phyloP scores from a whole-genome alignment of 2,888 invertebrate species.

The Rhagonycha fulva region DNA sequence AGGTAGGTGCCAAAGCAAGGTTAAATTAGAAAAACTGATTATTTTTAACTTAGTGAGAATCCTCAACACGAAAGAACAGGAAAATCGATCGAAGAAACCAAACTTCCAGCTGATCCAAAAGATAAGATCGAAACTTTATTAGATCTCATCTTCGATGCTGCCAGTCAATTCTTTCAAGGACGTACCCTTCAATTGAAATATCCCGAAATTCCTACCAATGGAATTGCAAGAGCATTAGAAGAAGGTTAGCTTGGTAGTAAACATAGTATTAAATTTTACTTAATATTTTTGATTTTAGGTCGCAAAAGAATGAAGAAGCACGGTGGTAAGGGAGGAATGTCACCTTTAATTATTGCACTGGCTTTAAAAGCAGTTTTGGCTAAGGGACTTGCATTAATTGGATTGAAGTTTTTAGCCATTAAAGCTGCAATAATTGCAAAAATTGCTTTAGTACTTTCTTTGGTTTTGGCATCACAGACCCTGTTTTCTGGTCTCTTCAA shows the following conservation, averaged over 20 bases:
- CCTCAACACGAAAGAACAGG: constrained; percentile 25
- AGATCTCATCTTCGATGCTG: constrained; percentile 62
- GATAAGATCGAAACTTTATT: constrained; percentile 60
- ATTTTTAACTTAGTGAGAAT: constrained; percentile 31
- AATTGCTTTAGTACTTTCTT: constrained; percentile 74
- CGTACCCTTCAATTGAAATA: constrained; percentile 73
- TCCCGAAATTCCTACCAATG: constrained; percentile 66
- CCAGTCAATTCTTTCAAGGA: constrained; percentile 61
- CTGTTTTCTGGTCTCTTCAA: constrained; percentile 6
- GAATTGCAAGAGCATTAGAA: constrained; percentile 72
- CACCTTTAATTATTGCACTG: constrained; percentile 69
- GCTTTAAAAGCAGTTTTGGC: constrained; percentile 75
- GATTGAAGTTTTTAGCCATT: constrained; percentile 71
- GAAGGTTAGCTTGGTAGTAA: constrained; percentile 64
- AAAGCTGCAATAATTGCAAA: constrained; percentile 81
- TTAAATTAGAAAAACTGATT: neutral
- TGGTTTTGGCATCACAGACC: constrained; percentile 67
- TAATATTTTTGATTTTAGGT: constrained; percentile 56
- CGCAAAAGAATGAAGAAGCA: constrained; percentile 69
- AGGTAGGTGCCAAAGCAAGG: constrained; percentile 45
- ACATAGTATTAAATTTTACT: neutral
- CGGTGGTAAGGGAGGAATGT: constrained; percentile 48
- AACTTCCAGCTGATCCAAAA: constrained; percentile 58
- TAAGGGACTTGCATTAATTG: constrained; percentile 71
- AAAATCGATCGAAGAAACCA: constrained; percentile 27